Base-by-base conservation (phyloP, 2,888 invertebrate genomes). In the Acronicta leporina region DNA sequence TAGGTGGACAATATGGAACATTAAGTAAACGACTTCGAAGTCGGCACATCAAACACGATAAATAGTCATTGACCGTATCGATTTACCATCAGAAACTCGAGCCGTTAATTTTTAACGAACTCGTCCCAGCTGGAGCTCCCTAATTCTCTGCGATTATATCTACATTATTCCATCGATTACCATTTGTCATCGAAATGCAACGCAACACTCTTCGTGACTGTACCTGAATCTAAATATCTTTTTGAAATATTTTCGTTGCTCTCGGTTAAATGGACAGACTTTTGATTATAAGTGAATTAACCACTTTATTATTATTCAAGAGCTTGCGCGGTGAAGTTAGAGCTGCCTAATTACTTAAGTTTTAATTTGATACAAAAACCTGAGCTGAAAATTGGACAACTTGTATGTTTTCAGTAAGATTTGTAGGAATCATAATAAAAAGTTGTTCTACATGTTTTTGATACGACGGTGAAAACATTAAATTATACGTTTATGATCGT, bases 21-120 rank as follows among this genome's bases (percentile, higher is more conserved):
- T 72, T 72, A 60, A 65, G 41, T 55, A 52, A 68, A 70, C 67
- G 66, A 71, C 54, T 47, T 55, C 48, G 30, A 63, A 67, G 48
- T 51, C 15, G 44, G 27, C 43, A 55, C n/a, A 54, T 61, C 41
- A 62, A 65, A 63, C 70, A 68, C 68, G 54, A 58, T 63, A 65
- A 67, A 68, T 56, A 71, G 51, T 46, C 53, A 68, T 61, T 59
- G 49, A 65, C 55, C 15, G 44, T 89, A 92, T 92, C 81, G 92
- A 92, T 92, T 94, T 88, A 69, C 87, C 88, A 93, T 94, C 87
- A 92, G 82, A 83, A 72, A 83, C 77, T 80, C 77, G 75, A 73
- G 76, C 76, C 87, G 87, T 92, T 87, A 92, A 92, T 92, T 89
- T 90, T 93, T 92, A 88, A 92, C 83, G 87, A 82, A 77, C 77